Evolutionary conservation across 2,888 invertebrate genomes (phyloP).

Genomic region (Hypomecis atomaria): DNA sequence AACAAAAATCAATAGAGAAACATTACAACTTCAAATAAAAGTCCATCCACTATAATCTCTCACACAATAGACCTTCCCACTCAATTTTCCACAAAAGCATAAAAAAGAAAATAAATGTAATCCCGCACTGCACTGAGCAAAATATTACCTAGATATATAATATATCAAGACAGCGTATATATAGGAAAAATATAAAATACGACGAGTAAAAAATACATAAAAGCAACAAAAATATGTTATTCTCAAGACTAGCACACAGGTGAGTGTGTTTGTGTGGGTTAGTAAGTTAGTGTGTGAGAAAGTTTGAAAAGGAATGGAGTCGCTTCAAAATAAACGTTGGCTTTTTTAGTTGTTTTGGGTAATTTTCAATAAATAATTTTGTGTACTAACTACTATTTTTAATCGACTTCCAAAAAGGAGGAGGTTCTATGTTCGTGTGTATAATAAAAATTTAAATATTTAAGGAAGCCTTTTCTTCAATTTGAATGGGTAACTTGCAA

Average conservation of each 20-base stretch:
- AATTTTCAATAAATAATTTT: too few relatives aligned
- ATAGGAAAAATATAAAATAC: conserved; percentile 83
- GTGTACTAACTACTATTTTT: too few relatives aligned
- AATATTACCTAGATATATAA: conserved; percentile 41
- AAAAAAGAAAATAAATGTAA: conserved; percentile 47
- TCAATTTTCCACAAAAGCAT: conserved; percentile 24
- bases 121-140: conserved; percentile 48
- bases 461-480: too few relatives aligned
- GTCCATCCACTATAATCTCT: conserved; percentile 9
- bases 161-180: conserved; percentile 57
- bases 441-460: too few relatives aligned
- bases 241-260: conserved; percentile 80
- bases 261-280: conserved; percentile 57
- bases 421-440: too few relatives aligned
- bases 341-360: too few relatives aligned
- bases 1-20: neutral
- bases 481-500: too few relatives aligned
- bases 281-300: conserved; percentile 33
- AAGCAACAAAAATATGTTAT: conserved; percentile 84
- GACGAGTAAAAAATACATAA: conserved; percentile 78
- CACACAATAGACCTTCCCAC: conserved; percentile 21
- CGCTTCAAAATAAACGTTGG: conserved; percentile 19
- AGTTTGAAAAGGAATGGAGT: conserved; percentile 50
- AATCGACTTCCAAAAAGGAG: too few relatives aligned
- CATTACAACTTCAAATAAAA: conserved; percentile 6